Percentiles rank a stretch among this genome's conserved stretches.
phyloP scores from a whole-genome alignment of 2,888 invertebrate species.

The Drosophila parthenogenetica region DNA sequence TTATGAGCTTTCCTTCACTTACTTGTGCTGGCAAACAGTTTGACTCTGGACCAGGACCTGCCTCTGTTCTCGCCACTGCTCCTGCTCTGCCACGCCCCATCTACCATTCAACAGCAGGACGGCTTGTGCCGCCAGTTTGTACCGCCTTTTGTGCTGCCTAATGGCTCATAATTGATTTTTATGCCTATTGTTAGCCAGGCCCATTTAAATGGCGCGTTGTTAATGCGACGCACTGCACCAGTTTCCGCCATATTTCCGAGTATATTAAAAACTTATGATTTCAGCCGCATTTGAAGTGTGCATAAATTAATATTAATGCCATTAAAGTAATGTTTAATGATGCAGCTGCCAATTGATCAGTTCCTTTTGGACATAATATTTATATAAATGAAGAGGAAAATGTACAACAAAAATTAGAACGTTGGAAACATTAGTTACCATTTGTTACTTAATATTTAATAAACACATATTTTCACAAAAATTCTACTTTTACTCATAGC shows the following conservation, averaged over 20 bases:
- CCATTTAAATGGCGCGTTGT: slow-evolving; percentile 69
- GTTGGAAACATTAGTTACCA: no score
- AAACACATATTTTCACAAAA: no score
- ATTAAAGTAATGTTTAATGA: slow-evolving; percentile 63
- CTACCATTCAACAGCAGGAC: neutral
- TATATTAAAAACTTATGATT: slow-evolving; percentile 78
- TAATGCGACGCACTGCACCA: slow-evolving; percentile 71
- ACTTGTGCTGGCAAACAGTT: slow-evolving; percentile 25
- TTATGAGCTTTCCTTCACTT: slow-evolving; percentile 59
- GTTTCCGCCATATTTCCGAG: neutral
- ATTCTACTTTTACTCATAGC: no score
- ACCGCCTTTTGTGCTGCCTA: slow-evolving; percentile 61
- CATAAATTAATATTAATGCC: slow-evolving; percentile 70
- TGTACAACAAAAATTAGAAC: neutral
- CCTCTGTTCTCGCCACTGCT: slow-evolving; percentile 5
- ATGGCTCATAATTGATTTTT: slow-evolving; percentile 81
- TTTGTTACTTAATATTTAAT: no score
- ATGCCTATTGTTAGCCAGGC: slow-evolving; percentile 72
- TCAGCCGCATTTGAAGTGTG: slow-evolving; percentile 67
- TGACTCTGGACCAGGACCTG: slow-evolving; percentile 11
- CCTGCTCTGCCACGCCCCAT: neutral
- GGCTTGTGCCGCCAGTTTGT: slow-evolving; percentile 24
- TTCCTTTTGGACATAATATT: neutral
- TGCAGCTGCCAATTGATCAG: slow-evolving; percentile 43
- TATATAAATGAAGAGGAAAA: slow-evolving; percentile 21